These are phyloP conservation scores for Aphidoletes aphidimyza DNA, from an alignment of 2,888 invertebrate species.

Conservation along the genomic window DNA sequence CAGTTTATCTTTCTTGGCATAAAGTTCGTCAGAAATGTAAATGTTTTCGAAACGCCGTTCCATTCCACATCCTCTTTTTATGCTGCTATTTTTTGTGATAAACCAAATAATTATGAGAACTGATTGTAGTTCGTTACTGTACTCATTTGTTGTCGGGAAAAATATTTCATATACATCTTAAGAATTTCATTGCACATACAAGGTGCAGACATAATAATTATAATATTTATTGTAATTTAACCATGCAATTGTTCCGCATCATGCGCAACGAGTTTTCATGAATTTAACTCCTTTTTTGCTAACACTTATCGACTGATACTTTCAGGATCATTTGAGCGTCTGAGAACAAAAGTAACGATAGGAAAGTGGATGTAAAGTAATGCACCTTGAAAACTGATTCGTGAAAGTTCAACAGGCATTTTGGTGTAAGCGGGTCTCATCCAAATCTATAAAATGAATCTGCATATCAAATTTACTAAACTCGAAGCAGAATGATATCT, in stretches of 20 bases:
- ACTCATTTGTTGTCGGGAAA: background rate
- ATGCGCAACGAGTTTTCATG: background rate
- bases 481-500: too few species aligned
- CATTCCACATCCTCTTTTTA: background rate
- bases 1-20: background rate
- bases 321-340: too few species aligned
- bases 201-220: slow-evolving; percentile 51
- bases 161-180: slow-evolving; percentile 6
- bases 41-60: background rate
- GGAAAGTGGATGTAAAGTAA: too few species aligned
- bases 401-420: too few species aligned
- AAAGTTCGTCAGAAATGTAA: too few species aligned
- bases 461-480: too few species aligned
- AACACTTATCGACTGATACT: too few species aligned
- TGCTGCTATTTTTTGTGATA: background rate
- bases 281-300: too few species aligned
- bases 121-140: slow-evolving; percentile 30
- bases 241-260: slow-evolving; percentile 4
- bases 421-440: too few species aligned
- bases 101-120: slow-evolving; percentile 49
- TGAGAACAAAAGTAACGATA: too few species aligned
- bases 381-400: too few species aligned
- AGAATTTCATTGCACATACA: background rate
- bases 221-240: slow-evolving; percentile 48
- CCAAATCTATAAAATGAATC: too few species aligned